Evolutionary conservation across 2,797 vertebrate species (phyloP).

Genomic region (Phoeniculus purpureus): DNA sequence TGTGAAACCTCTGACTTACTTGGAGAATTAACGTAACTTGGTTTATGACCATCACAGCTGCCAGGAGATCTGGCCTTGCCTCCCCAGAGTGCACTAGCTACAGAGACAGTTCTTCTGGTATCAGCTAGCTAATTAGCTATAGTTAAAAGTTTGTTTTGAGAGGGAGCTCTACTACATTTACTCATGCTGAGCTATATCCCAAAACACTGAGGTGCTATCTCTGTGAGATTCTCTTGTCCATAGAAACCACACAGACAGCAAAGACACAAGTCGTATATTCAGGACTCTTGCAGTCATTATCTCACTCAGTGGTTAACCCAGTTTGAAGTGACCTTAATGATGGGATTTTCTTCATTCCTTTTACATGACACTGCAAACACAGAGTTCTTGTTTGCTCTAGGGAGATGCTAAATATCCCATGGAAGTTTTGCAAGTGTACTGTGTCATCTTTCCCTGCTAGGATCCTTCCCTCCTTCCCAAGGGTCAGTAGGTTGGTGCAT

Average conservation of each 20-base stretch:
- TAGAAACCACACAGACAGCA: neutral
- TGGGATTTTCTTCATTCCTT: constrained; percentile 53
- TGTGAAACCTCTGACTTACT: constrained; percentile 52
- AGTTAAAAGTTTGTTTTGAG: neutral
- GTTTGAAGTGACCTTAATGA: constrained; percentile 25
- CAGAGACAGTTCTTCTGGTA: neutral
- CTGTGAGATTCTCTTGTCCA: neutral
- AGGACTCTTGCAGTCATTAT: neutral
- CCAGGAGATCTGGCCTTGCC: constrained; percentile 5
- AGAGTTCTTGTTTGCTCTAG: constrained; percentile 42
- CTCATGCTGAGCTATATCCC: neutral
- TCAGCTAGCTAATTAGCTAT: neutral
- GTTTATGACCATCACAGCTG: constrained; percentile 9
- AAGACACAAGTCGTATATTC: neutral
- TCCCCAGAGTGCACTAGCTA: neutral
- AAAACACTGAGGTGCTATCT: neutral
- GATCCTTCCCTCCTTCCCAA: neutral
- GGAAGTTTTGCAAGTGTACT: neutral
- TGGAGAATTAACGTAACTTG: neutral
- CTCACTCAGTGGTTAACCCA: constrained; percentile 29
- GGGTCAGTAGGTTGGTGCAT: too few species aligned
- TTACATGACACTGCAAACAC: constrained; percentile 30
- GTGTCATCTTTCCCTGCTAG: neutral
- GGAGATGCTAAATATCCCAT: neutral
- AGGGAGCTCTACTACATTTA: neutral